Evolutionary conservation across 1,140 invertebrate species (phyloP).

Genomic region (Macrosteles quadrilineatus): DNA sequence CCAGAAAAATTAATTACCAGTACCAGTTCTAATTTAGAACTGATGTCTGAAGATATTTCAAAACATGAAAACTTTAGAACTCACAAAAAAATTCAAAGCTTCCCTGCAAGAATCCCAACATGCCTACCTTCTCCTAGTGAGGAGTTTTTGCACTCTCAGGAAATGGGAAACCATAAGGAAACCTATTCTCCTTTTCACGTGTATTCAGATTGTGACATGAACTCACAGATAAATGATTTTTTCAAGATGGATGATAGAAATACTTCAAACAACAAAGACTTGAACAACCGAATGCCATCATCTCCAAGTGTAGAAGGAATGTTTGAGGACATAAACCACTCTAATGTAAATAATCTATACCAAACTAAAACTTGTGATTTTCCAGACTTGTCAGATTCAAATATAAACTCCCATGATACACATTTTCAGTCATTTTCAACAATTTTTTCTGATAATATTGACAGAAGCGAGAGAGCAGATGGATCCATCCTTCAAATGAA

Average conservation of each 20-base stretch:
- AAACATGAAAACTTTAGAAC: constrained; percentile 21
- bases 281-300: not conserved
- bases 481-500: constrained; percentile 5
- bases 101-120: not conserved
- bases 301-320: constrained; percentile 20
- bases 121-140: not conserved
- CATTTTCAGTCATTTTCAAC: constrained; percentile 20
- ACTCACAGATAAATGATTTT: no score
- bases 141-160: not conserved
- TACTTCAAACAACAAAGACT: not conserved
- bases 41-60: not conserved
- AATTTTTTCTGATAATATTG: not conserved
- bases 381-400: not conserved
- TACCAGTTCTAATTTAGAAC: not conserved
- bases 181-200: constrained; percentile 12
- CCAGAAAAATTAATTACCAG: not conserved
- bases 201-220: constrained; percentile 27
- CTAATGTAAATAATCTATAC: not conserved
- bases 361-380: not conserved
- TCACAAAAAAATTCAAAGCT: constrained; percentile 23
- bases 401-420: not conserved
- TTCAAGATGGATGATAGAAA: constrained; percentile 10
- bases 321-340: constrained; percentile 24
- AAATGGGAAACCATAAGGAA: not conserved
- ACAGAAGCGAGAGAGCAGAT: constrained; percentile 3